A percentile compares a stretch with the other conserved stretches of the same genome.
phyloP scores from a whole-genome alignment of 2,888 invertebrate genomes.

The Cryptus armator region DNA sequence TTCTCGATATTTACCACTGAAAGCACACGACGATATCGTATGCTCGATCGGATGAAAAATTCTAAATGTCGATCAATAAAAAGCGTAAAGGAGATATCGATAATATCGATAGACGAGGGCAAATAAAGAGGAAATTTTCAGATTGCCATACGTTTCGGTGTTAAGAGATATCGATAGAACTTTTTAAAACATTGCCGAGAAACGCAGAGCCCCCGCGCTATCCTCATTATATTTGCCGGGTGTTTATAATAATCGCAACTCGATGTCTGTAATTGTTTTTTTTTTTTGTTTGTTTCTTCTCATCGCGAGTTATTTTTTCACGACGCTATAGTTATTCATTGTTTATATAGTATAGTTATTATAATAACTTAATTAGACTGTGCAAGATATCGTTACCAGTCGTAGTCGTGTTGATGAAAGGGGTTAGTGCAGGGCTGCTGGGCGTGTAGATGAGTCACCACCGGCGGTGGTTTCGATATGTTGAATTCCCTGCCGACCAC shows the following conservation, averaged over 20 bases:
- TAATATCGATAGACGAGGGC: conserved; percentile 3
- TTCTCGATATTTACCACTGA: not conserved
- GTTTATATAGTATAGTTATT: conserved; percentile 24
- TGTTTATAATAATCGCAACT: not conserved
- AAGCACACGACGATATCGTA: too few relatives aligned
- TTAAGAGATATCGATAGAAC: not conserved
- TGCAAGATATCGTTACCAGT: conserved; percentile 81
- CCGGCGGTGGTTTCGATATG: conserved; percentile 78
- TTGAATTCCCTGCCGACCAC: conserved; percentile 79
- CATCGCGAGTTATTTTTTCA: conserved; percentile 21
- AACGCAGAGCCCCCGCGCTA: conserved; percentile 16
- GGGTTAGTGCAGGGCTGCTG: conserved; percentile 84
- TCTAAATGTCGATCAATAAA: not conserved
- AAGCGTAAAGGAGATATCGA: not conserved
- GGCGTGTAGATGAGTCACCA: conserved; percentile 83
- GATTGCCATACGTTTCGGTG: not conserved
- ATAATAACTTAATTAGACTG: conserved; percentile 58
- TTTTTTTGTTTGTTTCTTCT: conserved; percentile 9
- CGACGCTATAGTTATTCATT: conserved; percentile 32
- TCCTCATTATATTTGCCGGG: not conserved
- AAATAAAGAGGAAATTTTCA: conserved; percentile 9
- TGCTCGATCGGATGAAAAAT: not conserved
- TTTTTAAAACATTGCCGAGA: not conserved
- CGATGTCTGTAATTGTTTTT: conserved; percentile 20
- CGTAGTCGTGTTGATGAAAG: conserved; percentile 83